phyloP scores from a whole-genome alignment of 92 coral and sea anemone species.

The Chrysogorgia sp. region DNA sequence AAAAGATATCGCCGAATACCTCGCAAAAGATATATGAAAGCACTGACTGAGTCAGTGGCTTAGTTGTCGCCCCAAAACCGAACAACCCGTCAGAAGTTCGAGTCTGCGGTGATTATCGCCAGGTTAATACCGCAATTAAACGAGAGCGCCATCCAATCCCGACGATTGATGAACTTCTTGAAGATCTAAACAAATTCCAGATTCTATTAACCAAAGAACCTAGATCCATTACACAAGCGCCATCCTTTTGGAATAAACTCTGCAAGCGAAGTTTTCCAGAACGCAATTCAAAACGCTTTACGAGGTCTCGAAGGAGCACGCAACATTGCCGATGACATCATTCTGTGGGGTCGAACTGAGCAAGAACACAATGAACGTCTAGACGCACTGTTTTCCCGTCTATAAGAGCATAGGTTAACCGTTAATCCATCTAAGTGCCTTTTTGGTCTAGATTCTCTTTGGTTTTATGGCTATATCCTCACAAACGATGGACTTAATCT shows the following conservation, averaged over 20 bases:
- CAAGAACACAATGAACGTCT: slow-evolving; percentile 24
- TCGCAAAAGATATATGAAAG: too few relatives aligned
- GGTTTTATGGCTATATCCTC: slow-evolving; percentile 40
- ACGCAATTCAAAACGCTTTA: too few relatives aligned
- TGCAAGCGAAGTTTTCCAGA: too few relatives aligned
- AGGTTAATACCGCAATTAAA: slow-evolving; percentile 29
- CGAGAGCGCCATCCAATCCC: slow-evolving; percentile 43
- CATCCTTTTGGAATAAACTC: slow-evolving; percentile 28
- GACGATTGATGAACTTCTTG: slow-evolving; percentile 37
- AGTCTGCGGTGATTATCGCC: too few relatives aligned
- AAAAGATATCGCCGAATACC: too few relatives aligned
- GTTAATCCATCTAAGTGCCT: slow-evolving; percentile 39
- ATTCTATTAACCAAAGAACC: slow-evolving; percentile 16
- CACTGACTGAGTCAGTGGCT: slow-evolving; percentile 49
- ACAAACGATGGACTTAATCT: slow-evolving; percentile 16
- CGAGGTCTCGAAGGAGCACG: slow-evolving; percentile 2
- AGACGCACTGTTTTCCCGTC: slow-evolving; percentile 24
- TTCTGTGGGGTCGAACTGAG: slow-evolving; percentile 29
- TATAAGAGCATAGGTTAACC: slow-evolving; percentile 32
- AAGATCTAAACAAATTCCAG: slow-evolving; percentile 17
- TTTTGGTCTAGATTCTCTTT: slow-evolving; percentile 11
- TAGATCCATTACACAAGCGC: slow-evolving; percentile 28
- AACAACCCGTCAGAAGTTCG: too few relatives aligned
- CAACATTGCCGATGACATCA: slow-evolving; percentile 42
- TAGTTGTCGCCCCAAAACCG: slow-evolving; percentile 44